Base-by-base conservation (phyloP, 2,797 vertebrate species). In the Pipistrellus nathusii region DNA sequence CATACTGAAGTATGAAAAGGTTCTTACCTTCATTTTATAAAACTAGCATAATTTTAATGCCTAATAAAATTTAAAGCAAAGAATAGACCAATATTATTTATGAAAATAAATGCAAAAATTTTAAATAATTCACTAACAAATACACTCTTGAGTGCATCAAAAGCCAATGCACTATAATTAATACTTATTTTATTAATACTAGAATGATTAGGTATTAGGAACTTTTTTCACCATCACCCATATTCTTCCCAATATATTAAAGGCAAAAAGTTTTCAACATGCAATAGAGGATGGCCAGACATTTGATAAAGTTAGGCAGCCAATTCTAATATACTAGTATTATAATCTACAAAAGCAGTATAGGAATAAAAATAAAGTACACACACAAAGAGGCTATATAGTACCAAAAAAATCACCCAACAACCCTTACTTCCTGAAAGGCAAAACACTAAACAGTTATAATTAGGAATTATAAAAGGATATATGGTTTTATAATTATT, bases 101-200 rank as follows among this genome's bases (percentile, higher is more conserved):
- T 57, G 71, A 32, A 76, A 89, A 14, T 64, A 83, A 87, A 59
- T 48, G n/a, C 10, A 84, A 55, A 87, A 85, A 59, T 75, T 76
- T 30, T 46, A 15, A 73, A 46, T 83, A 68, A 59, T 25, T 91
- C 46, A 64, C 53, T 75, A 91, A 32, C 51, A 38, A 23, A 32
- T 71, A 48, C 25, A 48, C n/a, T 69, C 18, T 21, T 82, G 75
- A 85, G 59, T 51, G 14, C 18, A 68, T 87, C 66, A 44, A 25
- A 55, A 82, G 27, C 8, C 44, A 76, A 17, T 21, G 62, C 4
- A 32, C 13, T 21, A 3, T 46, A 68, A 51, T 73, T 5, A 35
- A 2, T n/a, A 44, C 69, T 64, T 30, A 48, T 57, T 48, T 17
- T 53, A 46, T 1, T 68, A 71, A 77, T 55, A 48, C 41, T 15